phyloP scores from a whole-genome alignment of 2,888 invertebrate genomes.

The Bhutanitis thaidina region DNA sequence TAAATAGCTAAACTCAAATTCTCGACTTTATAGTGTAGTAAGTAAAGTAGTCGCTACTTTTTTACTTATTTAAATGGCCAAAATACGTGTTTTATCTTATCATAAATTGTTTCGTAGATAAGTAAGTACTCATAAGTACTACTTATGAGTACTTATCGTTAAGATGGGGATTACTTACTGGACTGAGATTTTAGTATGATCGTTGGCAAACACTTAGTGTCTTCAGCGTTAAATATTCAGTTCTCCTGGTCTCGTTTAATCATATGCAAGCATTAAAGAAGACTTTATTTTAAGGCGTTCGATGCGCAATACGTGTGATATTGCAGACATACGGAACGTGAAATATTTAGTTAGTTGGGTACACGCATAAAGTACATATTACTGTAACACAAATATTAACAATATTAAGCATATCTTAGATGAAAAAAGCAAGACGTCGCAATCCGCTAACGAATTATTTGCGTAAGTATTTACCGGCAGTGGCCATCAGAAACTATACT shows the following conservation, averaged over 20 bases:
- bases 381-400: not conserved
- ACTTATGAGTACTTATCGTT: slow-evolving; percentile 28
- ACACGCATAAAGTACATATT: slow-evolving; percentile 3
- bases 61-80: no score
- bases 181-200: slow-evolving; percentile 41
- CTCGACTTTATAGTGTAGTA: no score
- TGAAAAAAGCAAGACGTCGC: slow-evolving; percentile 6
- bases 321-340: slow-evolving; percentile 7
- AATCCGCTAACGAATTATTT: slow-evolving; percentile 9
- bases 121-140: slow-evolving; percentile 22
- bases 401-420: not conserved
- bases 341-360: slow-evolving; percentile 1
- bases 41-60: no score
- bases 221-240: no score
- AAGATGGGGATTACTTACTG: slow-evolving; percentile 41
- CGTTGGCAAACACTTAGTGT: slow-evolving; percentile 31
- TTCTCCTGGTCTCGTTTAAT: no score
- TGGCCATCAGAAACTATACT: not conserved
- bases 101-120: slow-evolving; percentile 25
- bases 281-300: no score
- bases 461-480: slow-evolving; percentile 7
- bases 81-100: slow-evolving; percentile 28
- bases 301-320: slow-evolving; percentile 22
- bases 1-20: no score
- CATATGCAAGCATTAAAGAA: no score